Evolutionary conservation across 2,888 invertebrate species (phyloP).

Genomic region (Spialia ferax): DNA sequence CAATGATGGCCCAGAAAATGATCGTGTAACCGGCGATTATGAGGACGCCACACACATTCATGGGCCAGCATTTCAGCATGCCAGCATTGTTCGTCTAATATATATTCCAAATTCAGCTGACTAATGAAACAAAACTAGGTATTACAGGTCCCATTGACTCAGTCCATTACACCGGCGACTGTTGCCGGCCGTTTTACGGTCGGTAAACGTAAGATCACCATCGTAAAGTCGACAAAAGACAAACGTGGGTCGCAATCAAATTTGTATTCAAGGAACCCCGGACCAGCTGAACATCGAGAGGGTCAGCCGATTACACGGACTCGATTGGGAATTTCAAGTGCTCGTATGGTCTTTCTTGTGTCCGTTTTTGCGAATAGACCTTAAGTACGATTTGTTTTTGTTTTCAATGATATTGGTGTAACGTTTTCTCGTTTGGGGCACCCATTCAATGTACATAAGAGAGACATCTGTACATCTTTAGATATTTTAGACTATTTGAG

Average conservation of each 20-base stretch:
- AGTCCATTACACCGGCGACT: conserved; percentile 23
- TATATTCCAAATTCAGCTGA: background rate
- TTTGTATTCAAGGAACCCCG: conserved; percentile 67
- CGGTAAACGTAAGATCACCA: conserved; percentile 72
- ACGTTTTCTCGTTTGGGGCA: too few relatives aligned
- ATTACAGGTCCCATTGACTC: conserved; percentile 16
- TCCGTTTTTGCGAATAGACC: background rate
- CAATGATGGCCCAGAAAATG: too few relatives aligned
- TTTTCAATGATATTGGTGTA: background rate
- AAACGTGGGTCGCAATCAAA: conserved; percentile 58
- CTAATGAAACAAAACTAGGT: conserved; percentile 22
- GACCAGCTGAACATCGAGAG: conserved; percentile 48
- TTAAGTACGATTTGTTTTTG: background rate
- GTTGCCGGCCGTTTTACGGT: conserved; percentile 60
- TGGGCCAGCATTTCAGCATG: too few relatives aligned
- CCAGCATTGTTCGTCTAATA: too few relatives aligned
- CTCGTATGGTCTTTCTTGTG: too few relatives aligned
- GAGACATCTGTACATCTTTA: too few relatives aligned
- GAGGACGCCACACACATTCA: too few relatives aligned
- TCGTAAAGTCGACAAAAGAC: conserved; percentile 73
- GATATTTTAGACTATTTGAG: too few relatives aligned
- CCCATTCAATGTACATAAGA: too few relatives aligned
- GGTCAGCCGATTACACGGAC: conserved; percentile 60
- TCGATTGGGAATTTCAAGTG: conserved; percentile 46
- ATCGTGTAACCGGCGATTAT: too few relatives aligned